Evolutionary conservation across 2,888 invertebrate species (phyloP), one percentile per base, ranked within the genome.

Genomic region (Geotrupes spiniger): DNA sequence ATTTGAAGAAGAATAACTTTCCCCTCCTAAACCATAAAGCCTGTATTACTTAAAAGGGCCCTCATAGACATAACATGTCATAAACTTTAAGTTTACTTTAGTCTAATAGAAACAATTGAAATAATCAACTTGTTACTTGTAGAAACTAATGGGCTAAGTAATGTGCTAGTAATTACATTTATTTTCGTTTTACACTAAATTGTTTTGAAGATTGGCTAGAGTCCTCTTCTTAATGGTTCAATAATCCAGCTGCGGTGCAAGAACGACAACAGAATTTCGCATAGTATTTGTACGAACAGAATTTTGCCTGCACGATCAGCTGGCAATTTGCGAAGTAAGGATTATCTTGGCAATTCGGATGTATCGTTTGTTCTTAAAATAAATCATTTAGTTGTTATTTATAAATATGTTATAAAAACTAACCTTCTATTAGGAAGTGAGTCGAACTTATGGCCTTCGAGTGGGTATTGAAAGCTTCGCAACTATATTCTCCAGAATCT

Each of bases 181-280:
- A 38, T 44, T 40, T 28, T 17, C 43, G 29, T 36, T 37, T 50
- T 42, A 50, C 45, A 46, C 50, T 50, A 50, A 27, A 50, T 50
- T 46, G 36, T 42, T 50, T 36, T 15, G n/a, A 12, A 2, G 33
- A 33, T 15, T 33, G 33, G 9, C 15, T 42, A 40, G 36, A 12
- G n/a, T 44, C 50, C 17, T 37, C 27, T 26, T 41, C 21, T 42
- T 45, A 39, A 36, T 49, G 49, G 2, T 79, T 76, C 49, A 92
- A 74, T 67, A 87, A 87, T 1, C 92, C 92, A 0, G 92, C 91
- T 68, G 88, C 78, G 51, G 92, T 89, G 71, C 96, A 96, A 1
- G 94, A 92, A 70, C 86, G 83, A 75, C 96, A 97, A 74, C 96
- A 97, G 82, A 94, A 93, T 53, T 81, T 81, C 56, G 92, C 91